Percentiles rank a stretch among this genome's conserved stretches.
These are phyloP conservation scores for Mustela nigripes DNA, from an alignment of 2,113 vertebrate species.

Conservation along the genomic window DNA sequence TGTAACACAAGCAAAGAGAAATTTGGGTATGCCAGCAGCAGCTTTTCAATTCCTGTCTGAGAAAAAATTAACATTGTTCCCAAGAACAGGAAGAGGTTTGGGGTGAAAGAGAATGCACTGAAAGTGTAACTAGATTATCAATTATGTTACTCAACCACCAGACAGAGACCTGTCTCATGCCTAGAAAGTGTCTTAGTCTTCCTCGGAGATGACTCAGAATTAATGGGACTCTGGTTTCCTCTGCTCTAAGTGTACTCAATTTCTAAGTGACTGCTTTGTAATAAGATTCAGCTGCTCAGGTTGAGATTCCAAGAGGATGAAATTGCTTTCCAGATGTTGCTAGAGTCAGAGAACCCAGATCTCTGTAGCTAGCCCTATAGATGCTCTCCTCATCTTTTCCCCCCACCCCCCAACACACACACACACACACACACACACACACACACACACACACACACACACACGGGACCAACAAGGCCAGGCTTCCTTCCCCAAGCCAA, in stretches of 20 bases:
- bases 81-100: conserved; percentile 44
- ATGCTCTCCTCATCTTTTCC: neutral
- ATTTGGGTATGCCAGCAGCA: neutral
- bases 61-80: conserved; percentile 30
- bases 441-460: neutral
- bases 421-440: neutral
- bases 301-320: conserved; percentile 20
- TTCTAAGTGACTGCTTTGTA: neutral
- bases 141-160: conserved; percentile 27
- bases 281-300: conserved; percentile 53
- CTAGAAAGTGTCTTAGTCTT: conserved; percentile 40
- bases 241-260: neutral
- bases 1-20: neutral
- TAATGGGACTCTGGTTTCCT: neutral
- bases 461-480: neutral
- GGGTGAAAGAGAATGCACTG: neutral
- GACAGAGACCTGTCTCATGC: neutral
- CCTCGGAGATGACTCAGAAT: neutral
- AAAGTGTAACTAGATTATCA: conserved; percentile 17
- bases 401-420: neutral
- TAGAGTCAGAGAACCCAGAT: neutral
- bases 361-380: neutral
- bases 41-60: conserved; percentile 32
- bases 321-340: neutral
- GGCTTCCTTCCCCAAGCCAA: neutral